phyloP scores from a whole-genome alignment of 2,888 invertebrate species.

The Cheilosia scutellata region DNA sequence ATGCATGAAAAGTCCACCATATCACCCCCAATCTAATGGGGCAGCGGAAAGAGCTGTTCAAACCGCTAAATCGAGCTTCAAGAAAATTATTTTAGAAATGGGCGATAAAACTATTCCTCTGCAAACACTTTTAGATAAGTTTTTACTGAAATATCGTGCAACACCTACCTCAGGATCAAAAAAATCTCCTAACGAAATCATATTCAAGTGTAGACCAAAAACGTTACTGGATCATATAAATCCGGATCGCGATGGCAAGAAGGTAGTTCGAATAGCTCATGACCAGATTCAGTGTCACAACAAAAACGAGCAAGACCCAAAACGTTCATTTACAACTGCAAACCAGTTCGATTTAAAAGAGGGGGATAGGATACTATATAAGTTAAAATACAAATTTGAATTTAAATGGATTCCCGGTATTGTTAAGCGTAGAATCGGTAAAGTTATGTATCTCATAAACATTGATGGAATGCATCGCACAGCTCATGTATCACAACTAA shows the following conservation, averaged over 20 bases:
- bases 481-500: constrained; percentile 13
- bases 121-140: constrained; percentile 24
- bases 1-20: constrained; percentile 47
- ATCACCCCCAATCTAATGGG: constrained; percentile 49
- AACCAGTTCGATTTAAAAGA: not conserved
- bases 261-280: not conserved
- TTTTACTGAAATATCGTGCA: constrained; percentile 27
- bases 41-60: constrained; percentile 46
- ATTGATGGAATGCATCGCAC: constrained; percentile 5
- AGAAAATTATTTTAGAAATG: constrained; percentile 17
- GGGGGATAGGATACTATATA: not conserved
- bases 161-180: constrained; percentile 5
- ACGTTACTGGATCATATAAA: constrained; percentile 29
- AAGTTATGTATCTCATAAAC: constrained; percentile 22
- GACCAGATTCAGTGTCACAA: not conserved
- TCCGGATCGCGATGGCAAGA: constrained; percentile 5
- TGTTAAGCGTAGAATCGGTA: not conserved
- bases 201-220: constrained; percentile 20
- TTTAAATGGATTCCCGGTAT: constrained; percentile 1
- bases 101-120: constrained; percentile 5
- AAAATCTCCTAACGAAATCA: constrained; percentile 19
- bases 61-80: constrained; percentile 16
- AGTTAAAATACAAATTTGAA: not conserved
- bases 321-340: not conserved
- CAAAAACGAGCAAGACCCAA: not conserved